phyloP scores from a whole-genome alignment of 92 coral and sea anemone genomes.

The Siderastrea siderea region DNA sequence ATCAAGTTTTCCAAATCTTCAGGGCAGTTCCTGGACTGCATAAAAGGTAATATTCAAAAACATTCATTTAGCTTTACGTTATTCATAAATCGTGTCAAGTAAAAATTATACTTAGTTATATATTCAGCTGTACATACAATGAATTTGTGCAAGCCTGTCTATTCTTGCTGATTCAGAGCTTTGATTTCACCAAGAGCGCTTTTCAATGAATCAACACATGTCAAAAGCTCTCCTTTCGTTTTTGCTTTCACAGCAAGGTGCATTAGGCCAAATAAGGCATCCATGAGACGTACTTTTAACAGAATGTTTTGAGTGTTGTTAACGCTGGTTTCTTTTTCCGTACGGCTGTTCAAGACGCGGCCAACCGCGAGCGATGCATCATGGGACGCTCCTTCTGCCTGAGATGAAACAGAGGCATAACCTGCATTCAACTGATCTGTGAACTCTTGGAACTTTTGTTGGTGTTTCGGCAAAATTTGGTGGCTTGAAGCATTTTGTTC shows the following conservation, averaged over 20 bases:
- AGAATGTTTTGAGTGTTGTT: neutral
- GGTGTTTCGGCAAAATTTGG: neutral
- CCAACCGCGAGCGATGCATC: no score
- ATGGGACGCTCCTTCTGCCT: neutral
- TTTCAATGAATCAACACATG: neutral
- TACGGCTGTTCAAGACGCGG: neutral
- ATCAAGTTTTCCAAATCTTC: no score
- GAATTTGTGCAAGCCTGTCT: no score
- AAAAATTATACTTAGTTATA: no score
- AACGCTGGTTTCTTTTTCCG: neutral
- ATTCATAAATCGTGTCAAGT: no score
- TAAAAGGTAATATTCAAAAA: no score
- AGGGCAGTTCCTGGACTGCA: no score
- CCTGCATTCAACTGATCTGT: neutral
- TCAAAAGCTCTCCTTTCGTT: conserved; percentile 8
- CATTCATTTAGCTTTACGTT: no score
- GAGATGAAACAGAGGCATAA: neutral
- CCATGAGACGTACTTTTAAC: conserved; percentile 10
- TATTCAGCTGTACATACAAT: neutral
- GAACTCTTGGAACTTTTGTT: neutral
- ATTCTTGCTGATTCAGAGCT: neutral
- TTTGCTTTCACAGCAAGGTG: neutral
- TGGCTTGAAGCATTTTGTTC: neutral
- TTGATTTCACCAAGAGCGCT: neutral
- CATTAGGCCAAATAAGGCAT: neutral